Evolutionary conservation across 2,888 invertebrate species (phyloP), one percentile per base, ranked within the genome.

Genomic region (Idaea aversata): DNA sequence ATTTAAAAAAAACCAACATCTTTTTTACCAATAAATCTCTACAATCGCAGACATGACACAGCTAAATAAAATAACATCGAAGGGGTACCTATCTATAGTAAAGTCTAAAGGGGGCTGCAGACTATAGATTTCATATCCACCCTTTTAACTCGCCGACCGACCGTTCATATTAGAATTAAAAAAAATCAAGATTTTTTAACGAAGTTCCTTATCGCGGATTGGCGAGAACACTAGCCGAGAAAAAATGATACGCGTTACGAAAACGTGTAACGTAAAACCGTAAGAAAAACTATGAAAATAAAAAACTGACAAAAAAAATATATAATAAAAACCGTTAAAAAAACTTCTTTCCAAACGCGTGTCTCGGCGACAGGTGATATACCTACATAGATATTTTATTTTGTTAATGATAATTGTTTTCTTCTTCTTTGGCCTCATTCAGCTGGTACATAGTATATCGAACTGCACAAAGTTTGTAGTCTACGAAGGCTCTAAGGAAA

Each of bases 401-500:
- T 3, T 25, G 2, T 25, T 25, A 25, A 25, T 25, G 25, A 25
- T 25, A 25, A 25, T 25, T 25, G 25, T 25, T 25, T 25, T 25
- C 3, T 25, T 25, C 25, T 25, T 25, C 3, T 25, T 25, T 25
- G 25, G 25, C 3, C 1, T 25, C 1, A 2, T 25, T 25, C 25
- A 3, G 25, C 25, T 25, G 2, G 25, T 25, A 25, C 25, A 25
- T n/a, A 25, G 3, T 25, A 25, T 25, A 25, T 25, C 25, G 25
- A 3, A 25, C 25, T 25, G 25, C 25, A 25, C 2, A 25, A 47
- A 47, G 47, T 47, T 13, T 13, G 47, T 47, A 10, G 47, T 47
- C 47, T 47, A 47, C 47, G 10, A 47, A 69, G 67, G 69, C 72
- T 68, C 59, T 6, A 25, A 80, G 83, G 88, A 90, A 90, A 91